phyloP scores from a whole-genome alignment of 2,888 invertebrate genomes.

The Allolobophora icterica region DNA sequence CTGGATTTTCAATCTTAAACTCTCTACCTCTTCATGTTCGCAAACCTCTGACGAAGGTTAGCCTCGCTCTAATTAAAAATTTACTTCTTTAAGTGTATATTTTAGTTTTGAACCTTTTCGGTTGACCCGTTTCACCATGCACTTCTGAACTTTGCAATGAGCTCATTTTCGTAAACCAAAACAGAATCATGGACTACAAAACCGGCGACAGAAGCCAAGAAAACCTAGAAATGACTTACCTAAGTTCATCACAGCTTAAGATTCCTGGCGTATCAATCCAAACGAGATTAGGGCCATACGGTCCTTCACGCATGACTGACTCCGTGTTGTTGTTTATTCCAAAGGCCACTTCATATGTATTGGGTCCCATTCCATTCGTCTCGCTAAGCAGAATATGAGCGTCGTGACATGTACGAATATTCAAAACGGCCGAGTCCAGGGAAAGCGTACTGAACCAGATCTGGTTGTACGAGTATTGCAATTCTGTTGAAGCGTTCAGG shows the following conservation, averaged over 20 bases:
- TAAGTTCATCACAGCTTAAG: constrained; percentile 31
- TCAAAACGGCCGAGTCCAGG: constrained; percentile 22
- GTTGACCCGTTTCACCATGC: too few species aligned
- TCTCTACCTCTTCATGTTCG: too few species aligned
- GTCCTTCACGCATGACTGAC: constrained; percentile 38
- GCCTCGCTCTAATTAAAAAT: too few species aligned
- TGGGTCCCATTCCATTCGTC: background rate
- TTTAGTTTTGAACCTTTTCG: too few species aligned
- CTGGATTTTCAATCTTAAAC: too few species aligned
- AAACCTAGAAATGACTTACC: constrained; percentile 18
- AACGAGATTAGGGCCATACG: constrained; percentile 36
- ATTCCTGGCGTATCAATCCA: constrained; percentile 36
- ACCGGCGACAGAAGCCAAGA: background rate
- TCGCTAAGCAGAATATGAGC: constrained; percentile 41
- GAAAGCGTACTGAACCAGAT: constrained; percentile 28
- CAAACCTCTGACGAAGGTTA: too few species aligned
- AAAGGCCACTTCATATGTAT: constrained; percentile 37
- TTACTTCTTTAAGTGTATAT: too few species aligned
- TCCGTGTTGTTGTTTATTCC: constrained; percentile 36
- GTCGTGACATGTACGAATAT: constrained; percentile 32
- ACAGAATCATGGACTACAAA: background rate
- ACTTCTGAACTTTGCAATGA: too few species aligned
- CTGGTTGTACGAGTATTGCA: constrained; percentile 33
- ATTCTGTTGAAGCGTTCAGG: background rate
- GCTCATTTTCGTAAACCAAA: background rate